Conservation (phyloP, 2,888 invertebrate species). For the Caenorhabditis auriculariae region DNA sequence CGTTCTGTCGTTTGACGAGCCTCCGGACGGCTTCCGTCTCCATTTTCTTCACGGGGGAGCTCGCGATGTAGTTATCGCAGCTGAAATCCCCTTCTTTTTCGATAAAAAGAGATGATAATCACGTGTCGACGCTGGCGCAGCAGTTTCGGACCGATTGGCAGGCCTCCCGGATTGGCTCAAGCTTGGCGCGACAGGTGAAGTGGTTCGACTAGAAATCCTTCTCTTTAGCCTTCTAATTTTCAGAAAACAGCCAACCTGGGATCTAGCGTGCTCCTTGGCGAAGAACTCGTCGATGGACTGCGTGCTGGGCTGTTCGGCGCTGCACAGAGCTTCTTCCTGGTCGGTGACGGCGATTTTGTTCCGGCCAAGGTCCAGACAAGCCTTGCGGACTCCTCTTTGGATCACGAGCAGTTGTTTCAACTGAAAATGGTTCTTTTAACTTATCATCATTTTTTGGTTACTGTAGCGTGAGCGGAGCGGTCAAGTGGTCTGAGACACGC, state of each 20-base stretch:
- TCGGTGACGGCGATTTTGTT: constrained; percentile 34
- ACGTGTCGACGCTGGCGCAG: constrained; percentile 38
- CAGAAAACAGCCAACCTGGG: constrained; percentile 10
- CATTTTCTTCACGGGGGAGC: constrained; percentile 34
- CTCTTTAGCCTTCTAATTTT: neutral
- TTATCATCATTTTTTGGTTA: constrained; percentile 2
- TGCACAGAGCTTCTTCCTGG: constrained; percentile 21
- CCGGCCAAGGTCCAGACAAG: constrained; percentile 40
- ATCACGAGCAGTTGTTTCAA: constrained; percentile 40
- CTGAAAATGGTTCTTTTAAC: constrained; percentile 12
- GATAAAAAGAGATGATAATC: neutral
- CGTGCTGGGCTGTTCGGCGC: constrained; percentile 23
- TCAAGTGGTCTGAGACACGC: constrained; percentile 42
- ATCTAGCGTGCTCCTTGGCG: constrained; percentile 25
- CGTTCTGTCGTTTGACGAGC: constrained; percentile 32
- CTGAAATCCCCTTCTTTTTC: constrained; percentile 10
- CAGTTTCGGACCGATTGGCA: constrained; percentile 28
- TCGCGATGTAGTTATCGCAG: constrained; percentile 41
- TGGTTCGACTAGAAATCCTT: constrained; percentile 15
- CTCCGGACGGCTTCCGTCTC: constrained; percentile 32
- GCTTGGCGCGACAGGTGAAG: constrained; percentile 34
- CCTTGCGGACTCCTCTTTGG: constrained; percentile 38
- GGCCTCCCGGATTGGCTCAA: constrained; percentile 35
- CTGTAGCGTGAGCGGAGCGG: constrained; percentile 30
- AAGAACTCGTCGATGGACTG: constrained; percentile 35